phyloP scores from a whole-genome alignment of 2,888 invertebrate genomes.

The Cremastinae sp. region DNA sequence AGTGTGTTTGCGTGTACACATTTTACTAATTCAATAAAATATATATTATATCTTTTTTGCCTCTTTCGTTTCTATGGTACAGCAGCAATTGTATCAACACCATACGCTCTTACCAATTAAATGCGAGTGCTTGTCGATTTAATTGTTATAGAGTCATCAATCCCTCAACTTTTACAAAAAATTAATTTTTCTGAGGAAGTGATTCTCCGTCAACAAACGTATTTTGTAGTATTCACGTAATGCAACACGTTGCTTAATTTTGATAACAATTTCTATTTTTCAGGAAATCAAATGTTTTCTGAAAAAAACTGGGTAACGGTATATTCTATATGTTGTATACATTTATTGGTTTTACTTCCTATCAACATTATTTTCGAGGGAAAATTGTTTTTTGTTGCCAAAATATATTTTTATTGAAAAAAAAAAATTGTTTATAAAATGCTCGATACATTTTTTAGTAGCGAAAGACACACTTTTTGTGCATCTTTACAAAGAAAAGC shows the following conservation, averaged over 20 bases:
- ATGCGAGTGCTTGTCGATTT: constrained; percentile 55
- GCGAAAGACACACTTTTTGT: too few species aligned
- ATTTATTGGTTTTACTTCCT: too few species aligned
- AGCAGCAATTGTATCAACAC: constrained; percentile 55
- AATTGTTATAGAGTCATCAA: constrained; percentile 58
- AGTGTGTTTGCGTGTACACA: constrained; percentile 41
- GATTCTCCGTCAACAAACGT: too few species aligned
- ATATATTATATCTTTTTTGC: constrained; percentile 61
- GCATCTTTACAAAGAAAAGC: constrained; percentile 31
- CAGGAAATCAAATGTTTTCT: too few species aligned
- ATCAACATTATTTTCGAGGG: too few species aligned
- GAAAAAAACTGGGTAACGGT: too few species aligned
- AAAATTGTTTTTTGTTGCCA: too few species aligned
- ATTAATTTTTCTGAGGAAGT: too few species aligned
- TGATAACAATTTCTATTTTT: too few species aligned
- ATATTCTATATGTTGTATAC: too few species aligned
- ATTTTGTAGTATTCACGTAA: too few species aligned
- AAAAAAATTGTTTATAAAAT: constrained; percentile 1
- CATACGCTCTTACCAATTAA: constrained; percentile 40
- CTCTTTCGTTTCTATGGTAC: constrained; percentile 57
- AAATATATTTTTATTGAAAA: neutral
- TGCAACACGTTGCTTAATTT: too few species aligned
- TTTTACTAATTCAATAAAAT: constrained; percentile 71
- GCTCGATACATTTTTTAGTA: constrained; percentile 1
- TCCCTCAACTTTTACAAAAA: constrained; percentile 6